Evolutionary conservation across 2,797 vertebrate genomes (phyloP).

Genomic region (Eulemur rubriventer): DNA sequence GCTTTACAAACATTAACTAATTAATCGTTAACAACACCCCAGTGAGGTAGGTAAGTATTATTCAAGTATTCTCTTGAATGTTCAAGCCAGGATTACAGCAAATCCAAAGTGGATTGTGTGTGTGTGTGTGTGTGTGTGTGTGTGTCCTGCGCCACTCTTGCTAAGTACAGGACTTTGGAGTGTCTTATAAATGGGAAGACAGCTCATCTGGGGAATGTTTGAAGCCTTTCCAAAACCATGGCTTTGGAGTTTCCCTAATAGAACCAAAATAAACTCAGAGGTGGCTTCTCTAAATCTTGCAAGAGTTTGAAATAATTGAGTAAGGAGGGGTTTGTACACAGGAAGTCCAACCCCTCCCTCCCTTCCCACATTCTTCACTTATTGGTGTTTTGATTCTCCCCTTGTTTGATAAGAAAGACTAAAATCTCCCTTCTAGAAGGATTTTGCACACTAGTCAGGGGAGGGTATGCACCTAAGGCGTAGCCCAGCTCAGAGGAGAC

Average conservation of each 20-base stretch:
- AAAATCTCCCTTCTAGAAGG: conserved; percentile 33
- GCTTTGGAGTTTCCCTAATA: conserved; percentile 61
- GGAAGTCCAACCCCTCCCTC: not conserved
- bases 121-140: not conserved
- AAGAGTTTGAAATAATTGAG: conserved; percentile 21
- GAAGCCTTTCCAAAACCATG: conserved; percentile 67
- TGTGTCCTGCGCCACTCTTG: conserved; percentile 28
- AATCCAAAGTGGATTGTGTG: conserved; percentile 51
- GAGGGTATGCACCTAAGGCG: not conserved
- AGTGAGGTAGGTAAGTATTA: conserved; percentile 79
- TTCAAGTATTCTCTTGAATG: conserved; percentile 79
- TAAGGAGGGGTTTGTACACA: not conserved
- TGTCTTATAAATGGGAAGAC: conserved; percentile 58
- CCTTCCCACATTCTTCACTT: not conserved
- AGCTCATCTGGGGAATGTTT: conserved; percentile 45
- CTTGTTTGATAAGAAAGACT: conserved; percentile 11
- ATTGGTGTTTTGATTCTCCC: not conserved
- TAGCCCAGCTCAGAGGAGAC: not conserved
- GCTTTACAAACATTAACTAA: conserved; percentile 80
- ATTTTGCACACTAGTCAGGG: not conserved
- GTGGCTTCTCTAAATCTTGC: conserved; percentile 54
- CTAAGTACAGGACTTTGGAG: conserved; percentile 60
- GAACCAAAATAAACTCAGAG: conserved; percentile 55
- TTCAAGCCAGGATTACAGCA: conserved; percentile 66
- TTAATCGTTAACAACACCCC: conserved; percentile 78